Base-by-base conservation (phyloP, 2,797 vertebrate species). In the Perodicticus potto region DNA sequence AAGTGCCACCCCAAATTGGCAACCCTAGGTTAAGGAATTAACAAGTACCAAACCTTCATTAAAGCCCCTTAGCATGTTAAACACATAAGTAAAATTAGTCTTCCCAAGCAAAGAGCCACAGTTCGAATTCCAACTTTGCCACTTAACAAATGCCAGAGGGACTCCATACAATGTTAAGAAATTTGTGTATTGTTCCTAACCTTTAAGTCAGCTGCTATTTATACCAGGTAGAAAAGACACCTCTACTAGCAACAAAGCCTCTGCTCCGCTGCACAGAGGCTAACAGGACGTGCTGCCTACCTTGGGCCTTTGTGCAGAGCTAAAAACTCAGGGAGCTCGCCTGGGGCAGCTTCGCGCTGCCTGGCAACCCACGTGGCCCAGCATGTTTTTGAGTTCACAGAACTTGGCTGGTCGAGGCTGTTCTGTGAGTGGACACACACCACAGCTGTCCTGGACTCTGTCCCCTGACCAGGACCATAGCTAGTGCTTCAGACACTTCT, bases 201-300 rank as follows among this genome's bases (percentile, higher is more conserved):
- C 1, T 1, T 29, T 49, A 67, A 49, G n/a, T 13, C 55, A 45
- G 55, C 32, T 14, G 73, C 14, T 10, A 4, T 7, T 83, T 34
- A 57, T 27, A 65, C 43, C 72, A 57, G 77, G 63, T 0, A 49
- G 72, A 61, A 49, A 65, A 61, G 63, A 59, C 34, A 27, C 9
- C 14, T 19, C 86, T 19, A 11, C 32, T 0, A 22, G 7, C 2
- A 37, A 16, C 0, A 3, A 2, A 37, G 8, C 0, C 10, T n/a
- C 40, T 2, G 12, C 2, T 12, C 49, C 14, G 14, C 14, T 53
- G 49, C 49, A 53, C 14, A 53, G 49, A 53, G 49, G 49, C 49
- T 53, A 14, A 53, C 49, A 53, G 49, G 49, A 53, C 14, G 49
- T 53, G 49, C 49, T 53, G 49, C 49, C 49, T 16, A 53, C 14